Evolutionary conservation across 2,113 vertebrate species (phyloP).

Genomic region (Okapia johnstoni): DNA sequence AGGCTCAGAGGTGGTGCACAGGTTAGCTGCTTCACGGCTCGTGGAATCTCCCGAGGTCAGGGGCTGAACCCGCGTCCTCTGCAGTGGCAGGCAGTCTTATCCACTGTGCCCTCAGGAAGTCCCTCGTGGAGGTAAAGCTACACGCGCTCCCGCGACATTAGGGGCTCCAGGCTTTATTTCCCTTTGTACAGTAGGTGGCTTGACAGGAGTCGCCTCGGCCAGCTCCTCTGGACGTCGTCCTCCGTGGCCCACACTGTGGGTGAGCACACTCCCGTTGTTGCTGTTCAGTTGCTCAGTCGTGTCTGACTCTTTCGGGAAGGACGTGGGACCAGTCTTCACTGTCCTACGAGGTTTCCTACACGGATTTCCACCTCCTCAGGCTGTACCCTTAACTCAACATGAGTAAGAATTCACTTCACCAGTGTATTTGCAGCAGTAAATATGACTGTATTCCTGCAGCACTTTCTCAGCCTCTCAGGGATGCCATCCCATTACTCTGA

Average conservation of each 20-base stretch:
- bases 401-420: neutral
- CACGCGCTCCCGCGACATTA: fast-evolving
- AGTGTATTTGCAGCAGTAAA: neutral
- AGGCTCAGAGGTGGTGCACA: neutral
- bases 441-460: fast-evolving
- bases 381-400: neutral
- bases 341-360: neutral
- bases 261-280: neutral
- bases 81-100: neutral
- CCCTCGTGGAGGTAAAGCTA: neutral
- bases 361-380: neutral
- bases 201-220: neutral
- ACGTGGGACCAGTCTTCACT: neutral
- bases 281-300: fast-evolving
- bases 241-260: no score
- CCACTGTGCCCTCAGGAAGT: neutral
- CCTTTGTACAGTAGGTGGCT: neutral
- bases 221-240: no score
- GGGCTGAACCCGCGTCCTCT: neutral
- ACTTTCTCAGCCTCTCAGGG: neutral
- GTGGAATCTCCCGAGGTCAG: neutral
- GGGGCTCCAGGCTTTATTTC: neutral
- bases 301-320: neutral
- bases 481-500: neutral
- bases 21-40: neutral